phyloP scores from a whole-genome alignment of 2,888 invertebrate species.

The Herminia tarsipennalis region DNA sequence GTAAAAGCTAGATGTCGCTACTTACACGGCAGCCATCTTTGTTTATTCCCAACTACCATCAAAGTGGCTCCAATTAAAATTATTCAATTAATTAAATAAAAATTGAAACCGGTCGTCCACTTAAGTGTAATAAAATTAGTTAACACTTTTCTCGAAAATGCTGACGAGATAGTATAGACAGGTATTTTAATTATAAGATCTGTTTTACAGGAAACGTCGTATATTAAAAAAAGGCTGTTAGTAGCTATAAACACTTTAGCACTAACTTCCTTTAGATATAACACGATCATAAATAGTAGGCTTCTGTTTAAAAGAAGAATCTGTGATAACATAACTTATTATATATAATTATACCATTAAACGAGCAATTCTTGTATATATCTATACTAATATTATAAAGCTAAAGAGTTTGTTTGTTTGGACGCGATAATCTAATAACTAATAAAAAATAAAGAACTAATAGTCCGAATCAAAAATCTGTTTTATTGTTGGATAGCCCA shows the following conservation, averaged over 20 bases:
- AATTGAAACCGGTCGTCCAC: constrained; percentile 14
- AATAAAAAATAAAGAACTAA: too few species aligned
- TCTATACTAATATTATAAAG: too few species aligned
- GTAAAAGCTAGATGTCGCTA: neutral
- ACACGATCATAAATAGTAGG: neutral
- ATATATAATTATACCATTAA: too few species aligned
- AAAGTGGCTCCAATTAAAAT: constrained; percentile 34
- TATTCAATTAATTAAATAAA: constrained; percentile 33
- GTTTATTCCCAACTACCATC: constrained; percentile 11
- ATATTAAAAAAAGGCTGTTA: constrained; percentile 18
- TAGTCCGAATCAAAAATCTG: too few species aligned
- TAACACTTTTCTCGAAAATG: constrained; percentile 23
- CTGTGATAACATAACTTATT: too few species aligned
- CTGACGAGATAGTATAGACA: constrained; percentile 2
- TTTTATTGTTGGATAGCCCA: too few species aligned
- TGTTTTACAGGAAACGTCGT: constrained; percentile 30
- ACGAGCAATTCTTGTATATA: too few species aligned
- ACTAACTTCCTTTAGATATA: constrained; percentile 17
- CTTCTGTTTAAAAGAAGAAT: neutral
- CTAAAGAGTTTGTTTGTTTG: too few species aligned
- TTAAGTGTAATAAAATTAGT: constrained; percentile 21
- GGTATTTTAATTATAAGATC: neutral
- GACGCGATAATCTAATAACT: too few species aligned
- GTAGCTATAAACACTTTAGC: constrained; percentile 24
- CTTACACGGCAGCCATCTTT: neutral